phyloP scores from a whole-genome alignment of 1,140 invertebrate species.

The Sogatella furcifera region DNA sequence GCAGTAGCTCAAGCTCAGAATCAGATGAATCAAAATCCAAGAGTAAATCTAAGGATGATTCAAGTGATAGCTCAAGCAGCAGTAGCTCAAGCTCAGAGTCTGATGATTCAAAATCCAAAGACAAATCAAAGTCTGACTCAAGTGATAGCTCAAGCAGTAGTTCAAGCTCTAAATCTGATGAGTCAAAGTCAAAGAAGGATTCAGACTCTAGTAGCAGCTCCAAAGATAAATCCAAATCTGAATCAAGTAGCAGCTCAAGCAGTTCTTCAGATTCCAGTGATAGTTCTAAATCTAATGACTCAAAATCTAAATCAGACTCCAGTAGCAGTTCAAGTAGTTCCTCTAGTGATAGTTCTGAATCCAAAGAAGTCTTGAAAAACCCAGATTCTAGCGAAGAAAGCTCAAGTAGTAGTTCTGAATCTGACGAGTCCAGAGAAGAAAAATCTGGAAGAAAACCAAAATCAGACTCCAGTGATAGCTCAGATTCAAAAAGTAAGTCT shows the following conservation, averaged over 20 bases:
- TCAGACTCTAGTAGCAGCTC: neutral
- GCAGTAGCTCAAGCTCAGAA: neutral
- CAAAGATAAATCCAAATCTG: neutral
- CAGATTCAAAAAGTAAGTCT: too few species aligned
- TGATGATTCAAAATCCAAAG: neutral
- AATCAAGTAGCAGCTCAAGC: neutral
- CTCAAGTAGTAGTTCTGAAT: neutral
- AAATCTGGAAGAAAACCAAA: too few species aligned
- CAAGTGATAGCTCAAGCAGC: neutral
- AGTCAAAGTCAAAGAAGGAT: neutral
- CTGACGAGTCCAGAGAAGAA: neutral
- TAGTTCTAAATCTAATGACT: too few species aligned
- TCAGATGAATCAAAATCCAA: neutral
- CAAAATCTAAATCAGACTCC: too few species aligned
- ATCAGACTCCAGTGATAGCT: too few species aligned
- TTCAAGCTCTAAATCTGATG: neutral
- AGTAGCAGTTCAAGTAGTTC: too few species aligned
- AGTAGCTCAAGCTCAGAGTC: neutral
- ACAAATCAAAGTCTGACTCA: neutral
- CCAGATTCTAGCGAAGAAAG: too few species aligned
- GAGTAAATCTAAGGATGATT: neutral
- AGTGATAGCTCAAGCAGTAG: neutral
- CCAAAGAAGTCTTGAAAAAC: too few species aligned
- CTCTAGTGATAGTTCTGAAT: too few species aligned
- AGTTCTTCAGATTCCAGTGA: too few species aligned